Conservation (phyloP, 2,888 invertebrate genomes). For the Pachycephus smyrnensis region DNA sequence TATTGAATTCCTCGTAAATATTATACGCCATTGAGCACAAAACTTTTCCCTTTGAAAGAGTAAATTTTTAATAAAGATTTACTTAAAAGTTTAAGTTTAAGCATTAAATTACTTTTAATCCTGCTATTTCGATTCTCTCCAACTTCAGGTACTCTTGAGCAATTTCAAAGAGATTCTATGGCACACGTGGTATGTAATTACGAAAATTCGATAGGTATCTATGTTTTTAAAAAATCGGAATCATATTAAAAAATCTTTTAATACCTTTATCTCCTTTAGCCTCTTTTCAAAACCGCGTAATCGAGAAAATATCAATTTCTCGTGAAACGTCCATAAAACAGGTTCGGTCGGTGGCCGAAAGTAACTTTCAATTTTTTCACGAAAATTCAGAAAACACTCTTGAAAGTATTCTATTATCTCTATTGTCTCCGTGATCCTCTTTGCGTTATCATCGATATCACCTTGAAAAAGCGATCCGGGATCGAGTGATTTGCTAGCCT, state of each 20-base stretch:
- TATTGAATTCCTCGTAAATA: slow-evolving; percentile 60
- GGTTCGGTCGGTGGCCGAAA: slow-evolving; percentile 72
- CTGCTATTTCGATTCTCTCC: slow-evolving; percentile 87
- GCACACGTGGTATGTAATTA: neutral
- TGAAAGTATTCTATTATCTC: slow-evolving; percentile 70
- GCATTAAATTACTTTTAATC: slow-evolving; percentile 61
- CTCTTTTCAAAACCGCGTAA: slow-evolving; percentile 75
- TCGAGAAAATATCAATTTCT: slow-evolving; percentile 77
- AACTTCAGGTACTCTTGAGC: slow-evolving; percentile 86
- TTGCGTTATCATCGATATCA: slow-evolving; percentile 81
- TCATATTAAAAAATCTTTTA: neutral
- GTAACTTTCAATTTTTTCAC: slow-evolving; percentile 70
- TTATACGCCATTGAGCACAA: slow-evolving; percentile 69
- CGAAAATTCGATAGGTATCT: too few species aligned
- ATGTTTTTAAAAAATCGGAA: neutral
- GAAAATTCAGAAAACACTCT: slow-evolving; percentile 70
- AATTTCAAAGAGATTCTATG: slow-evolving; percentile 77
- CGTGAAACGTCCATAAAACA: slow-evolving; percentile 82
- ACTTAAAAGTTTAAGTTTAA: neutral
- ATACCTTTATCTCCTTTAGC: slow-evolving; percentile 71
- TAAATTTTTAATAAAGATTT: neutral
- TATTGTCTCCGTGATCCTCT: slow-evolving; percentile 71
- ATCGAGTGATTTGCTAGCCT: slow-evolving; percentile 79
- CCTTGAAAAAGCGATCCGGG: slow-evolving; percentile 87
- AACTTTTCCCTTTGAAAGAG: slow-evolving; percentile 69